Conservation (phyloP, 2,888 invertebrate genomes). For the Gymnoscelis rufifasciata region DNA sequence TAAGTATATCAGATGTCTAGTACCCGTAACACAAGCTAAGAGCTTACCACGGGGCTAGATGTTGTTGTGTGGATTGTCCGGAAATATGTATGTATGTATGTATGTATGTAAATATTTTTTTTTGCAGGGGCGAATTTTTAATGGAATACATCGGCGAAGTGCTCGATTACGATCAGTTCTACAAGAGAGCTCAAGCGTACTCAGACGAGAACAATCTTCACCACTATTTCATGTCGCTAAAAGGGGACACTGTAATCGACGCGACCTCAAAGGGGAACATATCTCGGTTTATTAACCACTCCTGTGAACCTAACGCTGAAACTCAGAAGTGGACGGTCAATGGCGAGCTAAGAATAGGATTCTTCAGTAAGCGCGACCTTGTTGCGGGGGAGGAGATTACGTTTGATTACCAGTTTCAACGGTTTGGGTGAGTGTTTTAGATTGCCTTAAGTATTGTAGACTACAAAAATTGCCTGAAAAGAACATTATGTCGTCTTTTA, state of each 20-base stretch:
- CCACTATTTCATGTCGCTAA: slow-evolving; percentile 98
- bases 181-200: slow-evolving; percentile 91
- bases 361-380: slow-evolving; percentile 93
- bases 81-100: no score
- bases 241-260: slow-evolving; percentile 92
- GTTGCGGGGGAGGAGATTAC: slow-evolving; percentile 95
- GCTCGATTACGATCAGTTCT: slow-evolving; percentile 92
- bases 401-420: slow-evolving; percentile 98
- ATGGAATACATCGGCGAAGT: slow-evolving; percentile 99
- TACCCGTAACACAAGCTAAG: no score
- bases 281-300: slow-evolving; percentile 98
- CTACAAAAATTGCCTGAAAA: no score
- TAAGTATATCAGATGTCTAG: no score
- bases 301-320: slow-evolving; percentile 98
- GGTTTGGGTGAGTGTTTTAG: slow-evolving; percentile 88
- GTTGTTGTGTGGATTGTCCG: no score
- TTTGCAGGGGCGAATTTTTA: slow-evolving; percentile 92
- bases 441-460: no score
- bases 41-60: no score
- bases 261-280: slow-evolving; percentile 97
- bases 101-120: no score
- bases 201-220: slow-evolving; percentile 93
- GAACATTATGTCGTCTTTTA: no score
- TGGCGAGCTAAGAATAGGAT: slow-evolving; percentile 95
- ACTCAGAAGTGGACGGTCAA: slow-evolving; percentile 99